Base-by-base conservation (phyloP, 2,888 invertebrate genomes). In the Hedya salicella region DNA sequence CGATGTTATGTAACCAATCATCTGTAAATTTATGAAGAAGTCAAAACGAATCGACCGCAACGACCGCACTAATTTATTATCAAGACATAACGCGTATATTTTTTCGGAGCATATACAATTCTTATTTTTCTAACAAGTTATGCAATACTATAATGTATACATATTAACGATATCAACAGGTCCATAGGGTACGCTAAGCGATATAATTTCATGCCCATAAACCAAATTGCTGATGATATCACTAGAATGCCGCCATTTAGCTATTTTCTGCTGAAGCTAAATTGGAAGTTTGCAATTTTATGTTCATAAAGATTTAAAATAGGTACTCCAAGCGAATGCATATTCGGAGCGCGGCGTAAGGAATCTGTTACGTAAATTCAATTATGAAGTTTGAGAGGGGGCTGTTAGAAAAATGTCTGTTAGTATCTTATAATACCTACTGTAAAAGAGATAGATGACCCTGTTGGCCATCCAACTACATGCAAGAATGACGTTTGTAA, bases 191-290 rank as follows among this genome's bases (percentile, higher is more conserved):
- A 13, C 14, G 39, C 25, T 25, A 14, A 54, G n/a, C n/a, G n/a
- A 32, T 57, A 57, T 36, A 36, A 57, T 57, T 19, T 46, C 21
- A 44, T 11, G 50, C 42, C 16, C 50, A 44, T 64, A 50, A 52
- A 64, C 16, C 16, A 59, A 64, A 64, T 44, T 64, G 21, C 57
- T 44, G 64, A 64, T 64, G 50, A 30, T 64, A 59, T 64, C 64
- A 6, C 19, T 42, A 16, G 21, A 30, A 30, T 25, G 53, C 25
- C 8, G 30, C 14, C 25, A 30, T 5, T 9, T n/a, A 2, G n/a
- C 21, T 25, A 40, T 14, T 21, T 54, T 52, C 36, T 36, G 54
- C 17, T 14, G 40, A 17, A 36, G 17, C 46, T 17, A 56, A 64
- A 50, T 49, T 46, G 50, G 6, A 3, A 39, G 40, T 42, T 14